Evolutionary conservation across 2,113 vertebrate genomes (phyloP), one percentile per base, ranked within the genome.

Genomic region (Pampusana beccarii): DNA sequence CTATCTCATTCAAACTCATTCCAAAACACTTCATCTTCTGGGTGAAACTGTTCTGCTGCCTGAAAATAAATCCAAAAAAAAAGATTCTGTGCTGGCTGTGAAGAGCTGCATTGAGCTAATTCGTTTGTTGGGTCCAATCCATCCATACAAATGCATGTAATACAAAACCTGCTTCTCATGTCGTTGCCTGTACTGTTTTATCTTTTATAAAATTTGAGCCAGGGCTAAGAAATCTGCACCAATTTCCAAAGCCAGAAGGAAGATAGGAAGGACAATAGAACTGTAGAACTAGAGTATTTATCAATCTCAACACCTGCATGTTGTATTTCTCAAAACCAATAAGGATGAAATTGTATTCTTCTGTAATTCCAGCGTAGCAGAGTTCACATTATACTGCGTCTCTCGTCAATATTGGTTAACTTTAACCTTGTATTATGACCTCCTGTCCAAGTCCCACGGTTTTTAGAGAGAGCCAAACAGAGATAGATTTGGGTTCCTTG

Each of bases 11-110:
- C 77, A 87, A 74, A 74, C 56, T 86, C 77, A 86, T 95, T 93
- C 80, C 80, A 95, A 80, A 95, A 72, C 73, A 92, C 38, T 96
- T 93, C 42, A 80, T 95, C 72, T 92, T 93, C 50, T 38, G 61
- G 89, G 65, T 25, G 48, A 92, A 95, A 91, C 53, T 79, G 65
- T 95, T 95, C 61, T 93, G 17, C 33, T 87, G 73, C 73, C 61
- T 95, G 89, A 93, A 93, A 95, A 93, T 74, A 91, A 91, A 95
- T 95, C 86, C 80, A 88, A 95, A 95, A 60, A 95, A 60, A 57
- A 87, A 89, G 69, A 64, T 74, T 88, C 67, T 80, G 46, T 50
- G 51, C 69, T 83, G 58, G 64, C 65, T 91, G 67, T 70, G 65
- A 88, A 70, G 65, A 79, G 42, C 77, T 91, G 84, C 64, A 84